Evolutionary conservation across 2,797 vertebrate species (phyloP).

Genomic region (Chrosomus eos): DNA sequence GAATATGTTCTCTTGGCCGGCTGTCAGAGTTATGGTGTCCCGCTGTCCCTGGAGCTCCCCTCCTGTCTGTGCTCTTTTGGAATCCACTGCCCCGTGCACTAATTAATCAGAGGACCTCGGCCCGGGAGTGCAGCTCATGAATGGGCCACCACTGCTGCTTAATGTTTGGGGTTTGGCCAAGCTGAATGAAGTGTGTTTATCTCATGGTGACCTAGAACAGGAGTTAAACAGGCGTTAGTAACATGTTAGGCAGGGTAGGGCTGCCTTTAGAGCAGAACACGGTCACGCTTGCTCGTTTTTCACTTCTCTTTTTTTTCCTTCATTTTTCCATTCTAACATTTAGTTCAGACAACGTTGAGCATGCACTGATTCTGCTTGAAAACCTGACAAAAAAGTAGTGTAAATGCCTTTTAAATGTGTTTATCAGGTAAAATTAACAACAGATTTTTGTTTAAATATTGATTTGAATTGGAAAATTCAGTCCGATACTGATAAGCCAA

Average conservation of each 20-base stretch:
- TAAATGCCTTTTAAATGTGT: neutral
- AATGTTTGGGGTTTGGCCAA: conserved; percentile 71
- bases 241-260: conserved; percentile 63
- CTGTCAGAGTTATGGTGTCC: conserved; percentile 56
- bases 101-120: conserved; percentile 75
- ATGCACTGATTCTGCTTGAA: neutral
- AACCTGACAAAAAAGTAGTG: neutral
- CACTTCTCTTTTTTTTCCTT: conserved; percentile 17
- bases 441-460: neutral
- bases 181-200: conserved; percentile 80
- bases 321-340: neutral
- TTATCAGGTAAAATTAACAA: neutral
- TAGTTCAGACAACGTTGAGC: neutral
- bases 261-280: conserved; percentile 45
- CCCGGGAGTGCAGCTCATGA: conserved; percentile 67
- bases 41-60: conserved; percentile 15
- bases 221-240: conserved; percentile 80
- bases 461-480: too few species aligned
- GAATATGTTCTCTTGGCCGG: conserved; percentile 45
- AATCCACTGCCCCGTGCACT: conserved; percentile 70
- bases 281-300: conserved; percentile 34
- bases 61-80: conserved; percentile 65
- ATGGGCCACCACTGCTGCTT: conserved; percentile 68
- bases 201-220: conserved; percentile 81
- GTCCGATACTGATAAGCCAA: too few species aligned